Percentiles rank a stretch among this genome's conserved stretches.
These are phyloP conservation scores for Oreotrochilus melanogaster DNA, from an alignment of 2,113 vertebrate genomes.

Conservation along the genomic window DNA sequence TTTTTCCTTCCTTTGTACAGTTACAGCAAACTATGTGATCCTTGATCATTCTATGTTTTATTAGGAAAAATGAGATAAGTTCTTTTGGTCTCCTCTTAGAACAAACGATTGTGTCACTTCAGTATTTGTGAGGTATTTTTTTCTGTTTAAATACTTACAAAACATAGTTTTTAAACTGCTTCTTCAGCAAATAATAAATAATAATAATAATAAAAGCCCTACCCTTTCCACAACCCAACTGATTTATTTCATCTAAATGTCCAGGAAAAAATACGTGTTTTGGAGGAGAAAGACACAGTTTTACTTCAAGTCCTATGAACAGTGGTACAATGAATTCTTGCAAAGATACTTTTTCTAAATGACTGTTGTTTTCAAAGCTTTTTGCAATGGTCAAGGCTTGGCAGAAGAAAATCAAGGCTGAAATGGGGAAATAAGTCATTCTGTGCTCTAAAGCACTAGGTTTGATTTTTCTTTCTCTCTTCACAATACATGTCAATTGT, in stretches of 20 bases:
- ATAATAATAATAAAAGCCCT: not conserved
- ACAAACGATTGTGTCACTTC: not conserved
- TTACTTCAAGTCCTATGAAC: not conserved
- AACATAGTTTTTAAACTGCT: not conserved
- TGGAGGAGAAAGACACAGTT: not conserved
- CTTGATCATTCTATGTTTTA: not conserved
- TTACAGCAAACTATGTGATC: not conserved
- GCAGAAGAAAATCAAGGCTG: not conserved
- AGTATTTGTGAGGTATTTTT: not conserved
- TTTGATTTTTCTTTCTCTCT: not conserved
- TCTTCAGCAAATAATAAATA: not conserved
- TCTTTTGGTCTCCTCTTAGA: not conserved
- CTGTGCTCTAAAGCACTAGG: not conserved
- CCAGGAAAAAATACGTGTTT: not conserved
- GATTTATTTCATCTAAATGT: not conserved
- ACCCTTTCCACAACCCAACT: not conserved
- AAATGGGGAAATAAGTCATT: not conserved
- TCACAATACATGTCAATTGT: not conserved
- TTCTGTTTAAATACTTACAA: not conserved
- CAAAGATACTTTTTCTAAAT: not conserved
- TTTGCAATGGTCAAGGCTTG: not conserved
- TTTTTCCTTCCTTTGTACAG: not conserved
- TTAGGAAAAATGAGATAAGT: not conserved
- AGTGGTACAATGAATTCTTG: not conserved
- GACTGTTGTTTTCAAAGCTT: not conserved